A percentile compares a stretch with the other conserved stretches of the same genome.
These are phyloP conservation scores for Amphipyra berbera DNA, from an alignment of 2,888 invertebrate genomes.

Conservation along the genomic window DNA sequence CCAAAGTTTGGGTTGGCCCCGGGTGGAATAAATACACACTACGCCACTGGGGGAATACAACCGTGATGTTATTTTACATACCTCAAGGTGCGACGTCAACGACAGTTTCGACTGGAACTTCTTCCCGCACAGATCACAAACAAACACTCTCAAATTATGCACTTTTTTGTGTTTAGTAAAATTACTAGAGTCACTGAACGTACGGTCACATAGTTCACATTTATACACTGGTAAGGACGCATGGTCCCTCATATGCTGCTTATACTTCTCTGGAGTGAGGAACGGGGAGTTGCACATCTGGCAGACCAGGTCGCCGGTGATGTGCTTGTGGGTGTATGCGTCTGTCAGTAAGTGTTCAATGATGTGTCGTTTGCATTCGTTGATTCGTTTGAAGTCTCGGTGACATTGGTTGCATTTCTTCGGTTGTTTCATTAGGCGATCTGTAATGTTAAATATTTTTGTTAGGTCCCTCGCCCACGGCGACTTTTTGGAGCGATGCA, in stretches of 20 bases:
- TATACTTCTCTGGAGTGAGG: conserved; percentile 59
- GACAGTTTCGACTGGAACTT: conserved; percentile 70
- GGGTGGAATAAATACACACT: no score
- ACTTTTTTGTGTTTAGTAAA: conserved; percentile 83
- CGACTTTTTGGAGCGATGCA: no score
- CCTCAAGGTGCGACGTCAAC: conserved; percentile 72
- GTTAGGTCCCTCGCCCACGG: no score
- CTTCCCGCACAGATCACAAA: conserved; percentile 74
- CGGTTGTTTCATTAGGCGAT: conserved; percentile 8
- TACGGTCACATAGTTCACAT: conserved; percentile 74
- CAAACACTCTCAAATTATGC: conserved; percentile 67
- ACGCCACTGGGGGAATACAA: no score
- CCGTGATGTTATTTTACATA: no score
- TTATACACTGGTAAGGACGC: conserved; percentile 71
- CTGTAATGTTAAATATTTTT: conserved; percentile 27
- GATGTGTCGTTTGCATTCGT: conserved; percentile 74
- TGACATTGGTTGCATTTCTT: conserved; percentile 65
- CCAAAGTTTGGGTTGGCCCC: no score
- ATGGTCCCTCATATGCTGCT: conserved; percentile 78
- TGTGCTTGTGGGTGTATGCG: conserved; percentile 57
- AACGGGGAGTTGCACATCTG: conserved; percentile 67
- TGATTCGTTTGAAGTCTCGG: conserved; percentile 57
- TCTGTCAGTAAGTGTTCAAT: conserved; percentile 77
- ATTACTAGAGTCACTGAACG: conserved; percentile 81
- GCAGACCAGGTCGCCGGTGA: conserved; percentile 37